Evolutionary conservation across 2,797 vertebrate species (phyloP), one percentile per base, ranked within the genome.

Genomic region (Phyllotis vaccarum): DNA sequence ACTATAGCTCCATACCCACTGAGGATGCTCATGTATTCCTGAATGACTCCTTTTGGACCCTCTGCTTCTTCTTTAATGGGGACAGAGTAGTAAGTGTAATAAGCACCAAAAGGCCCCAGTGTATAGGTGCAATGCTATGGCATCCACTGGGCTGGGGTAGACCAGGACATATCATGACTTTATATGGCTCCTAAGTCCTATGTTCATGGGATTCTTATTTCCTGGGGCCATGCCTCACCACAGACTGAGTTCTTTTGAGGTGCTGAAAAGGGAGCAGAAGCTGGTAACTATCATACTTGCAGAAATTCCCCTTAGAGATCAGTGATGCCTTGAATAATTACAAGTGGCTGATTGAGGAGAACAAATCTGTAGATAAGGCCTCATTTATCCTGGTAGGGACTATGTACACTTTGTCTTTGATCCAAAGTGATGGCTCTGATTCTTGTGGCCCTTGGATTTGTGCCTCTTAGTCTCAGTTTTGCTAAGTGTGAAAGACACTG

Each of bases 291-390:
- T 99, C 99, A 1, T 99, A 99, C 97, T 98, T 99, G 93, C 99
- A 99, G 97, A 99, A 99, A 91, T 98, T 99, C 94, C 99, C 99
- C 98, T 99, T 99, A 98, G 99, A 99, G 97, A 99, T 99, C 98
- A 99, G 99, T 94, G 99, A 99, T 66, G 99, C 99, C 60, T 98
- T 99, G 93, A 99, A 99, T 98, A 99, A 99, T 95, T 99, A 99
- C 52, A 99, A 99, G 98, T 99, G 99, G 98, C 99, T 99, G 92
- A 99, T 99, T 97, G 99, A 99, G 98, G 99, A 99, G 94, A 99
- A 99, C 0, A 99, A 99, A 98, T 99, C 99, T 98, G 99, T 99
- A 99, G 99, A 99, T 99, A 98, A 99, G 99, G 97, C 91, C 86
- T 89, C 49, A n/a, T n/a, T n/a, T n/a, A n/a, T n/a, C n/a, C n/a